Evolutionary conservation across 2,113 vertebrate species (phyloP).

Genomic region (Redunca redunca): DNA sequence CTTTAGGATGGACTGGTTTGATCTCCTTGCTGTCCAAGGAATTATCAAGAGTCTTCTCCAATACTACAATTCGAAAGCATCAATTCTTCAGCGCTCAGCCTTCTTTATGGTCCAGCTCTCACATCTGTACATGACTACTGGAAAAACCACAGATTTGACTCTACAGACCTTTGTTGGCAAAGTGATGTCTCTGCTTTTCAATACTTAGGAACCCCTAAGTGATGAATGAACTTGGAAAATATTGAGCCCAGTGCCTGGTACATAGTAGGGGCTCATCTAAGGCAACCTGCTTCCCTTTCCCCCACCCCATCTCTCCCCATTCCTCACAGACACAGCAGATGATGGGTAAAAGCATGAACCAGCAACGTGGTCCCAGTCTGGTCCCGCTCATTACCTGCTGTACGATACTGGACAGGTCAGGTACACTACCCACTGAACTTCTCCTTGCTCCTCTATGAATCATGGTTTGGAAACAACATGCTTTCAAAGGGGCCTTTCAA

Average conservation of each 20-base stretch:
- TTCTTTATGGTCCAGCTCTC: not conserved
- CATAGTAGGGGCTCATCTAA: accelerated
- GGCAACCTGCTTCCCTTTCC: not conserved
- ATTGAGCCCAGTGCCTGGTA: not conserved
- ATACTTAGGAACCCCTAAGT: not conserved
- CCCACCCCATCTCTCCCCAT: too few relatives aligned
- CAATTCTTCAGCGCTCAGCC: not conserved
- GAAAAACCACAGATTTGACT: not conserved
- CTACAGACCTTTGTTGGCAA: not conserved
- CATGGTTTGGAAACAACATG: not conserved
- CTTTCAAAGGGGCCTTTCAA: not conserved
- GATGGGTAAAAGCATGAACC: not conserved
- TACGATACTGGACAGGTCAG: too few relatives aligned
- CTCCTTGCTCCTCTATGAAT: not conserved
- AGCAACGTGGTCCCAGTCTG: accelerated
- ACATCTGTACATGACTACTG: not conserved
- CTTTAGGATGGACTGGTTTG: not conserved
- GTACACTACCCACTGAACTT: not conserved
- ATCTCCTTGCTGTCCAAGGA: not conserved
- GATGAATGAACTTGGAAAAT: not conserved
- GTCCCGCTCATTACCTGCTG: not conserved
- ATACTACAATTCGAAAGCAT: not conserved
- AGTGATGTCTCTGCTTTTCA: not conserved
- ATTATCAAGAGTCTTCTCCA: not conserved
- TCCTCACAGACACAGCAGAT: accelerated